Percentiles rank a stretch among this genome's conserved stretches.
Evolutionary conservation across 2,797 vertebrate species (phyloP).

Genomic region (Sphenodon punctatus): DNA sequence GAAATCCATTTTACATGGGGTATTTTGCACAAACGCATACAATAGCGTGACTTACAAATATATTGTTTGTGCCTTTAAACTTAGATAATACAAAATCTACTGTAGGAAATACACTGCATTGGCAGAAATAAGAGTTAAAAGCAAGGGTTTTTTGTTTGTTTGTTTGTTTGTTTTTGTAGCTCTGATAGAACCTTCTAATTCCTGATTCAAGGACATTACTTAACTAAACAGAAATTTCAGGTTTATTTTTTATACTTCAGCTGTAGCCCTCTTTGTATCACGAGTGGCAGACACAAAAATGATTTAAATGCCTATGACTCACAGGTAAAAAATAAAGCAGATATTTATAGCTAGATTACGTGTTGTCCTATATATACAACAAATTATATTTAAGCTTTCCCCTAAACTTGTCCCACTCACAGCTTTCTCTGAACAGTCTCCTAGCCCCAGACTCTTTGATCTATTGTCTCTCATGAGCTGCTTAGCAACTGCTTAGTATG

Average conservation of each 20-base stretch:
- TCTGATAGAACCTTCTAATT: neutral
- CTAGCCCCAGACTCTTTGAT: neutral
- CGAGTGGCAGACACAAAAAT: slow-evolving; percentile 67
- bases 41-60: neutral
- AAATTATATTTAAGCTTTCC: slow-evolving; percentile 32
- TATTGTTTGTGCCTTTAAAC: neutral
- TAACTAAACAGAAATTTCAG: slow-evolving; percentile 13
- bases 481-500: neutral
- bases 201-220: neutral
- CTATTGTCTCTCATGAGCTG: neutral
- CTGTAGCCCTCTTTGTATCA: slow-evolving; percentile 29
- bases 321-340: slow-evolving; percentile 54
- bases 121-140: neutral
- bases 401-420: slow-evolving; percentile 44
- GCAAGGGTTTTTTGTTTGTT: too few relatives aligned
- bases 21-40: neutral
- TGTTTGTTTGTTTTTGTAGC: too few relatives aligned
- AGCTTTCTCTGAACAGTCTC: slow-evolving; percentile 27
- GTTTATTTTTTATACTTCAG: slow-evolving; percentile 54
- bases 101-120: neutral
- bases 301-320: slow-evolving; percentile 68
- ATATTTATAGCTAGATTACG: slow-evolving; percentile 36
- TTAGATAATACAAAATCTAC: neutral
- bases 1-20: neutral
- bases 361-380: slow-evolving; percentile 43